Evolutionary conservation across 2,113 vertebrate species (phyloP).

Genomic region (Callocephalon fimbriatum): DNA sequence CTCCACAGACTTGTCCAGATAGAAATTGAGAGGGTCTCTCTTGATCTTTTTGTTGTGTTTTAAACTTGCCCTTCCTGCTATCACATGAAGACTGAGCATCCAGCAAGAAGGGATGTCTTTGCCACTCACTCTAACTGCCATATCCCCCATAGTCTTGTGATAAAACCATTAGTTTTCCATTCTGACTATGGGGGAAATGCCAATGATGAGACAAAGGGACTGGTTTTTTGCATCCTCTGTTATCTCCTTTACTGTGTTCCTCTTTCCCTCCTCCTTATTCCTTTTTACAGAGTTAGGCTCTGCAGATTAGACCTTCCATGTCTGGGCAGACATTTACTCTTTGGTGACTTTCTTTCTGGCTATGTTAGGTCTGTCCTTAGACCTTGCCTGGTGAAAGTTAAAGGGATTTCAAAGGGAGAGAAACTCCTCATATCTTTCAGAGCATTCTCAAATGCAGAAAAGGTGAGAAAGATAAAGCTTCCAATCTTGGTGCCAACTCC

Average conservation of each 20-base stretch:
- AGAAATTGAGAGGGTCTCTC: background rate
- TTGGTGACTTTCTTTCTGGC: background rate
- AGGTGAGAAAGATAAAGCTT: background rate
- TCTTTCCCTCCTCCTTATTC: background rate
- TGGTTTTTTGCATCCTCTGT: background rate
- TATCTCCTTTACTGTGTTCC: background rate
- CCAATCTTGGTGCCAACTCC: background rate
- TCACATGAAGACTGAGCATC: background rate
- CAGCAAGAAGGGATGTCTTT: background rate
- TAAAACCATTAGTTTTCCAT: background rate
- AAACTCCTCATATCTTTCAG: background rate
- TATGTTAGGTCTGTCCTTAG: background rate
- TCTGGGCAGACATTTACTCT: background rate
- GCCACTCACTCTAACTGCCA: background rate
- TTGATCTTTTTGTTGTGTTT: background rate
- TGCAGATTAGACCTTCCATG: constrained; percentile 29
- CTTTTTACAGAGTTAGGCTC: background rate
- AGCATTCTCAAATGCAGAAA: background rate
- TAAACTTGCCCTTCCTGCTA: background rate
- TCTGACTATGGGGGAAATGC: background rate
- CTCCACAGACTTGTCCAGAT: background rate
- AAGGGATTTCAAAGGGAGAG: background rate
- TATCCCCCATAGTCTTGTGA: background rate
- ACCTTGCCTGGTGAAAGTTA: background rate
- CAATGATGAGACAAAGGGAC: background rate